phyloP scores from a whole-genome alignment of 1,140 invertebrate genomes.

The Conus ventricosus region DNA sequence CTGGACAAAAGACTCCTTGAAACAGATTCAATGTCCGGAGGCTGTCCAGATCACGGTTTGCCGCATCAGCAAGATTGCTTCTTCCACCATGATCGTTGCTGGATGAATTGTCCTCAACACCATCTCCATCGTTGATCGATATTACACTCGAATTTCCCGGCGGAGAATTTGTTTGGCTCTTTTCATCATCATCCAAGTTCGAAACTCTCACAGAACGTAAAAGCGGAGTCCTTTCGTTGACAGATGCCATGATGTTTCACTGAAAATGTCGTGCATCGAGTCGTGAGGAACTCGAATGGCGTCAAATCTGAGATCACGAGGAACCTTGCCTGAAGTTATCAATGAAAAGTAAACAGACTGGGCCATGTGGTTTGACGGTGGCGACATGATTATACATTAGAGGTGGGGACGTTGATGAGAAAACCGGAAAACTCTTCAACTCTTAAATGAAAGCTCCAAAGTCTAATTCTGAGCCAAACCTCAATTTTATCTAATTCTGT shows the following conservation, averaged over 20 bases:
- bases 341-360: neutral
- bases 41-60: neutral
- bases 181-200: neutral
- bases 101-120: neutral
- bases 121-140: neutral
- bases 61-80: neutral
- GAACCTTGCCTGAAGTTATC: neutral
- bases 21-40: conserved; percentile 91
- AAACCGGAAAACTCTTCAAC: too few species aligned
- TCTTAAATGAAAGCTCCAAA: too few species aligned
- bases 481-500: too few species aligned
- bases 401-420: too few species aligned
- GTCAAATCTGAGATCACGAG: neutral
- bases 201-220: neutral
- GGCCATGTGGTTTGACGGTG: neutral
- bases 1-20: conserved; percentile 97
- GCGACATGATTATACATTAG: too few species aligned
- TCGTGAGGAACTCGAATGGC: neutral
- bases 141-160: conserved; percentile 43
- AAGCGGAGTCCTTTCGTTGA: neutral
- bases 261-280: neutral
- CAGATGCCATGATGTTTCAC: neutral
- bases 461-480: too few species aligned
- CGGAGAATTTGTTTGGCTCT: neutral
- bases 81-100: neutral